Evolutionary conservation across 1,140 invertebrate genomes (phyloP).

Genomic region (Caenorhabditis elegans): WBcel235 BX284606.5:3610501-3611000

Average conservation of each 20-base stretch:
- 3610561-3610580: slow-evolving; percentile 34
- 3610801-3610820: not conserved
- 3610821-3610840: not conserved
- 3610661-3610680: not conserved
- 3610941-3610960: not conserved
- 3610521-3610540: slow-evolving; percentile 22
- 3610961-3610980: not conserved
- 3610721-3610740: not conserved
- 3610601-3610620: slow-evolving; percentile 13
- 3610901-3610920: not conserved
- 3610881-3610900: slow-evolving; percentile 12
- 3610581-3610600: not conserved
- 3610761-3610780: not conserved
- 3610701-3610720: not conserved
- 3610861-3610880: not conserved
- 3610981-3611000: not conserved
- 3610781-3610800: not conserved
- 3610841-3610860: too few species aligned
- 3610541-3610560: slow-evolving; percentile 37
- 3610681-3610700: not conserved
- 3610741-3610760: not conserved
- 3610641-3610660: too few species aligned
- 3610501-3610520: slow-evolving; percentile 2
- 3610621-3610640: slow-evolving; percentile 30
- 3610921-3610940: slow-evolving; percentile 2